A percentile compares a stretch with the other conserved stretches of the same genome.
These are phyloP conservation scores for Psix sp. DNA, from an alignment of 1,140 invertebrate genomes.

Conservation along the genomic window DNA sequence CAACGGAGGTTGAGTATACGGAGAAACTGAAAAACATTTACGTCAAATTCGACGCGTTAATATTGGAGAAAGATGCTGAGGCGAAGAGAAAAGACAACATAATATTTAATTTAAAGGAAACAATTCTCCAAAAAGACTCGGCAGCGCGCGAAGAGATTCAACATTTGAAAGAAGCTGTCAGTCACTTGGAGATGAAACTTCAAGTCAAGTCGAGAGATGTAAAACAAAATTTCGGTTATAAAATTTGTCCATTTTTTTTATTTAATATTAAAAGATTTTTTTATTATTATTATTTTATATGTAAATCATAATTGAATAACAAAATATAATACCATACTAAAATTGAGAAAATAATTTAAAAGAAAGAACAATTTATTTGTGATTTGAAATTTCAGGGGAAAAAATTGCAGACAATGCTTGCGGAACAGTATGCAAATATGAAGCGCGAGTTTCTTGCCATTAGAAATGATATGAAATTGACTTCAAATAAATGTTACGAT, in stretches of 20 bases:
- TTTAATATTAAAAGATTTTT: constrained; percentile 12
- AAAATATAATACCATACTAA: too few relatives aligned
- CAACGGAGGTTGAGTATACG: constrained; percentile 49
- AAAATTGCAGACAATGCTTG: constrained; percentile 61
- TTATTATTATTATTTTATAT: constrained; percentile 4
- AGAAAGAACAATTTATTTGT: too few relatives aligned
- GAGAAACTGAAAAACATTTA: constrained; percentile 45
- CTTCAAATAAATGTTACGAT: constrained; percentile 48
- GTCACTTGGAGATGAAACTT: constrained; percentile 63
- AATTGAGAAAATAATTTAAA: too few relatives aligned
- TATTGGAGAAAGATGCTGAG: constrained; percentile 60
- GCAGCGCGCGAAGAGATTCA: constrained; percentile 53
- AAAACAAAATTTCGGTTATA: too few relatives aligned
- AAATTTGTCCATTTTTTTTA: too few relatives aligned
- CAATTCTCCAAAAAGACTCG: constrained; percentile 45
- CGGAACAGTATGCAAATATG: constrained; percentile 63
- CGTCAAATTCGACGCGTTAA: constrained; percentile 35
- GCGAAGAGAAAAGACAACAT: constrained; percentile 55
- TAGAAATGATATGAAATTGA: constrained; percentile 60
- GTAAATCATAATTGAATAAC: too few relatives aligned
- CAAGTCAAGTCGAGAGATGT: constrained; percentile 65
- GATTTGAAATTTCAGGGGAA: constrained; percentile 47
- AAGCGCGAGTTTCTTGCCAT: constrained; percentile 67
- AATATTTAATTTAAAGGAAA: constrained; percentile 53
- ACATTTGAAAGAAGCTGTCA: constrained; percentile 54